These are phyloP conservation scores for Leptinotarsa haldemani DNA, from an alignment of 2,888 invertebrate species.

Conservation along the genomic window DNA sequence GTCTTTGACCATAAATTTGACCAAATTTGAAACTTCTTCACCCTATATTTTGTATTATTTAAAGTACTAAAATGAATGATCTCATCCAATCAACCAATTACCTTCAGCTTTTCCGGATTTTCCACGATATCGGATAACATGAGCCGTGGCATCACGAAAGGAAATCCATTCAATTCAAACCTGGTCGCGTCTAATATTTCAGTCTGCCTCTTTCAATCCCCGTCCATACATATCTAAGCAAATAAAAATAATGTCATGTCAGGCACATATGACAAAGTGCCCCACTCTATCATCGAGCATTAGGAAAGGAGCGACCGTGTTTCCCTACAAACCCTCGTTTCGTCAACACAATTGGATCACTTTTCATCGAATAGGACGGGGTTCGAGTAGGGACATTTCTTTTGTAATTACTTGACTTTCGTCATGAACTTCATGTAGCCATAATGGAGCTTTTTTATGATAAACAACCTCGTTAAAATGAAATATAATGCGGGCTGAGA, in stretches of 20 bases:
- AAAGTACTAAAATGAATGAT: background rate
- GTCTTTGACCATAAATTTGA: too few species aligned
- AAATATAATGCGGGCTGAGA: slow-evolving; percentile 26
- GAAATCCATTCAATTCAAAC: slow-evolving; percentile 15
- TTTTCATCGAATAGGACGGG: slow-evolving; percentile 35
- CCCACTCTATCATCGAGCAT: slow-evolving; percentile 55
- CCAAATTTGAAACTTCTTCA: too few species aligned
- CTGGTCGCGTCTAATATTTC: slow-evolving; percentile 17
- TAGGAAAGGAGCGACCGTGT: slow-evolving; percentile 50
- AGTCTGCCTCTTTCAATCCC: slow-evolving; percentile 11
- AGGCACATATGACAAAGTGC: slow-evolving; percentile 55
- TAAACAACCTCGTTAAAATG: slow-evolving; percentile 29
- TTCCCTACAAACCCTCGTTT: slow-evolving; percentile 49
- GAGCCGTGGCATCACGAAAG: slow-evolving; percentile 6
- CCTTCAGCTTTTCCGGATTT: background rate
- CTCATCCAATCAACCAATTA: background rate
- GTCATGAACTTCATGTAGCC: slow-evolving; percentile 28
- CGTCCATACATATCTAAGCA: slow-evolving; percentile 34
- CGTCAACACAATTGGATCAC: slow-evolving; percentile 45
- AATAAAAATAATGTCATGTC: slow-evolving; percentile 44
- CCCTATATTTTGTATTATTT: too few species aligned
- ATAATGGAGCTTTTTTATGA: slow-evolving; percentile 34
- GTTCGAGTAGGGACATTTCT: slow-evolving; percentile 26
- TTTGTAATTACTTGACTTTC: slow-evolving; percentile 42
- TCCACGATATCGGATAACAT: slow-evolving; percentile 8